A percentile compares a stretch with the other conserved stretches of the same genome.
Conservation (phyloP, 2,113 vertebrate species). For the Balaeniceps rex region DNA sequence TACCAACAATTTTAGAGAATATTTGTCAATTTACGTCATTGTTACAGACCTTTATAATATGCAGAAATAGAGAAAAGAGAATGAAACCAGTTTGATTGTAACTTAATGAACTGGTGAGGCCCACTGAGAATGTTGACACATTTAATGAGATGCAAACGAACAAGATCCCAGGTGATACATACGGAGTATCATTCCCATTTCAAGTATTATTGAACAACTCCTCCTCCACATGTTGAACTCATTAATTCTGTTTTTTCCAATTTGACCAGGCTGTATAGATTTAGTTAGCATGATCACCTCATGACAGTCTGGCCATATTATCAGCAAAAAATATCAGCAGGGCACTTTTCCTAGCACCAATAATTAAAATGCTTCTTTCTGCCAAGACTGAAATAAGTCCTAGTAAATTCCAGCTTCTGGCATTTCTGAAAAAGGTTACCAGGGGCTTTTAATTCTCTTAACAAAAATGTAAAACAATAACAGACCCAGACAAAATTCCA, state of each 20-base stretch:
- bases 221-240: neutral
- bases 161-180: neutral
- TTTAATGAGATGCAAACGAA: neutral
- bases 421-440: slow-evolving; percentile 34
- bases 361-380: slow-evolving; percentile 20
- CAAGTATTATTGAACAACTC: neutral
- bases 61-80: neutral
- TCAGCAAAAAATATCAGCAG: slow-evolving; percentile 36
- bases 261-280: neutral
- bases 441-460: slow-evolving; percentile 31
- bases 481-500: neutral
- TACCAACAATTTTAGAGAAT: neutral
- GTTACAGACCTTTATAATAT: neutral
- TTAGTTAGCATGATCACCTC: neutral
- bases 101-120: neutral
- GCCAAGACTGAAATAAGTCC: slow-evolving; percentile 8
- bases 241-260: neutral
- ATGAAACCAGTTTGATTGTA: neutral
- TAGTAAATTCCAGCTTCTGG: slow-evolving; percentile 54
- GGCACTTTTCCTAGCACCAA: slow-evolving; percentile 7
- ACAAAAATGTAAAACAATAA: slow-evolving; percentile 3
- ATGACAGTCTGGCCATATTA: neutral
- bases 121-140: neutral
- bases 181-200: neutral
- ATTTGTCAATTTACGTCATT: neutral